A percentile compares a stretch with the other conserved stretches of the same genome.
phyloP scores from a whole-genome alignment of 2,113 vertebrate genomes.

The Pholis gunnellus region DNA sequence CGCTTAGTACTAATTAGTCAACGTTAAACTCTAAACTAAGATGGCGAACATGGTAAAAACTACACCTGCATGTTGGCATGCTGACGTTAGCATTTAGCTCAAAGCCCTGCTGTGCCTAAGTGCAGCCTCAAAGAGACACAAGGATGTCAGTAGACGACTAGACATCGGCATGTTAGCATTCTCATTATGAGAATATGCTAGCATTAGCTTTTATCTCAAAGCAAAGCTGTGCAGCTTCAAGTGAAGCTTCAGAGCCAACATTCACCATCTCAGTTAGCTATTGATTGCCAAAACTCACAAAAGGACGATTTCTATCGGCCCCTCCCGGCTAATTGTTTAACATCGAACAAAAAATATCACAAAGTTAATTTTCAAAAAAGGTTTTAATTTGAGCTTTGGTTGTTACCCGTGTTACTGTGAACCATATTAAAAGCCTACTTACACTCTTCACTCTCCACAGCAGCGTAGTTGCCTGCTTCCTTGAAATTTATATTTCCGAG shows the following conservation, averaged over 20 bases:
- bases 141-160: too few species aligned
- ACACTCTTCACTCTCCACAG: conserved; percentile 98
- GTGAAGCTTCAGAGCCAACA: not conserved
- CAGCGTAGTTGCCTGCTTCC: conserved; percentile 96
- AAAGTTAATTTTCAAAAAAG: not conserved
- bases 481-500: conserved; percentile 97
- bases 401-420: not conserved
- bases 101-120: not conserved
- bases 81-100: not conserved
- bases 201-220: not conserved
- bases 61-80: not conserved
- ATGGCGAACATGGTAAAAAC: not conserved
- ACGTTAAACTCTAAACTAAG: not conserved
- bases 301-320: not conserved
- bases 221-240: not conserved
- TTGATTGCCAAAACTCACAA: not conserved
- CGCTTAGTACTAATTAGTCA: not conserved
- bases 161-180: not conserved
- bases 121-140: not conserved
- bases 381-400: not conserved
- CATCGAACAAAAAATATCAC: not conserved
- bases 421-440: conserved; percentile 73
- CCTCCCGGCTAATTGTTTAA: not conserved
- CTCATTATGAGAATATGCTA: not conserved
- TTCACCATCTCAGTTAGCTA: not conserved